These are phyloP conservation scores for Dendrophyllia cribrosa DNA, from an alignment of 64 coral and sea anemone genomes.

Conservation along the genomic window DNA sequence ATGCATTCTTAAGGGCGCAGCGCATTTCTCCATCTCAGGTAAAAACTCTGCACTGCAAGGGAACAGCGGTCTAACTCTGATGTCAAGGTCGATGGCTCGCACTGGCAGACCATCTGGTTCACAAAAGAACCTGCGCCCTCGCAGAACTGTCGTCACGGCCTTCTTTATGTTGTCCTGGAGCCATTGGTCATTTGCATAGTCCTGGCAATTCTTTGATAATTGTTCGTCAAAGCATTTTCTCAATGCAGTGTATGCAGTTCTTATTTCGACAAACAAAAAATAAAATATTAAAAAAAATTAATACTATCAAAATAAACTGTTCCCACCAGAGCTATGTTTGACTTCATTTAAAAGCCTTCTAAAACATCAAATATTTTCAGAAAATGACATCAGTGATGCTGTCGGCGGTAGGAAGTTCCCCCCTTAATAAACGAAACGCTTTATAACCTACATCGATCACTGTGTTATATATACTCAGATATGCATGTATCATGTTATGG, in stretches of 20 bases:
- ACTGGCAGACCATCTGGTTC: too few relatives aligned
- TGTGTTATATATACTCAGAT: too few relatives aligned
- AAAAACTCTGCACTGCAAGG: constrained; percentile 18
- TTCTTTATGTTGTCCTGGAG: background rate
- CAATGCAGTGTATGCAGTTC: background rate
- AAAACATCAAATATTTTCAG: too few relatives aligned
- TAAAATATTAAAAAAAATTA: background rate
- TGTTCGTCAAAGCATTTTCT: background rate
- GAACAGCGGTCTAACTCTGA: background rate
- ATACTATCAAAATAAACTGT: too few relatives aligned
- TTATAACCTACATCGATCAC: too few relatives aligned
- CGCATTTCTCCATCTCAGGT: constrained; percentile 43
- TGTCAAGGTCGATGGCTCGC: constrained; percentile 3
- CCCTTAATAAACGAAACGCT: too few relatives aligned
- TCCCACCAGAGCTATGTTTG: too few relatives aligned
- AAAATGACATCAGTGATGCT: too few relatives aligned
- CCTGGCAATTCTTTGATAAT: background rate
- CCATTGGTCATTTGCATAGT: background rate
- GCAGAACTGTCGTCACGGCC: background rate
- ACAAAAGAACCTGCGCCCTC: constrained; percentile 35
- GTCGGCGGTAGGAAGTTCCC: too few relatives aligned
- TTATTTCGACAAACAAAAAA: background rate
- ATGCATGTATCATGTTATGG: too few relatives aligned
- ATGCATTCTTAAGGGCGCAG: background rate
- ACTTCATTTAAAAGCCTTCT: too few relatives aligned